A percentile compares a stretch with the other conserved stretches of the same genome.
Evolutionary conservation across 2,888 invertebrate genomes (phyloP).

Genomic region (Heliconius hortense): DNA sequence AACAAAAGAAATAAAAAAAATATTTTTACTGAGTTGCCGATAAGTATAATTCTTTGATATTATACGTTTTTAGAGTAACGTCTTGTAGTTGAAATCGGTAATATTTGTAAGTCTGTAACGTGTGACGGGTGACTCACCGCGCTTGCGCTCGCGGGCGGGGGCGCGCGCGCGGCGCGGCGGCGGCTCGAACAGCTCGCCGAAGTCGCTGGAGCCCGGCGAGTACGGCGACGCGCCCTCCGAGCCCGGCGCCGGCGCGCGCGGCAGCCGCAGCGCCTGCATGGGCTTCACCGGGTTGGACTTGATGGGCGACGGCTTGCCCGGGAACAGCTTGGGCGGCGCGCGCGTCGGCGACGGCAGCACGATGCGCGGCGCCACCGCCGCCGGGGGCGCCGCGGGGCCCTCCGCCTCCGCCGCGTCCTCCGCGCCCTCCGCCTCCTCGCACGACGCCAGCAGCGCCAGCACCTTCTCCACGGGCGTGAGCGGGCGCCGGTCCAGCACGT

Average conservation of each 20-base stretch:
- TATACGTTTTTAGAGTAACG: too few relatives aligned
- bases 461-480: constrained; percentile 83
- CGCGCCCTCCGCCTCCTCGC: constrained; percentile 47
- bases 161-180: constrained; percentile 84
- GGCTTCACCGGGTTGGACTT: constrained; percentile 83
- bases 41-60: too few relatives aligned
- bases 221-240: constrained; percentile 88
- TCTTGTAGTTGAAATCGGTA: too few relatives aligned
- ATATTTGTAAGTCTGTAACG: too few relatives aligned
- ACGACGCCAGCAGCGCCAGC: constrained; percentile 81
- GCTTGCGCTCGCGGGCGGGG: constrained; percentile 83
- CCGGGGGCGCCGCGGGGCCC: constrained; percentile 50
- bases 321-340: constrained; percentile 78
- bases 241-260: constrained; percentile 56
- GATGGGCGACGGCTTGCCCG: constrained; percentile 77
- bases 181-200: constrained; percentile 93
- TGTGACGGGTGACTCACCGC: too few relatives aligned
- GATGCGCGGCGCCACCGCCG: constrained; percentile 65
- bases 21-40: too few relatives aligned
- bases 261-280: constrained; percentile 63
- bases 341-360: constrained; percentile 78
- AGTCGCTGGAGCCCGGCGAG: constrained; percentile 94
- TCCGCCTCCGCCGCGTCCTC: constrained; percentile 54
- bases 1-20: too few relatives aligned
- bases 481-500: constrained; percentile 71